Conservation (phyloP, 2,888 invertebrate genomes). For the Busseola fusca region DNA sequence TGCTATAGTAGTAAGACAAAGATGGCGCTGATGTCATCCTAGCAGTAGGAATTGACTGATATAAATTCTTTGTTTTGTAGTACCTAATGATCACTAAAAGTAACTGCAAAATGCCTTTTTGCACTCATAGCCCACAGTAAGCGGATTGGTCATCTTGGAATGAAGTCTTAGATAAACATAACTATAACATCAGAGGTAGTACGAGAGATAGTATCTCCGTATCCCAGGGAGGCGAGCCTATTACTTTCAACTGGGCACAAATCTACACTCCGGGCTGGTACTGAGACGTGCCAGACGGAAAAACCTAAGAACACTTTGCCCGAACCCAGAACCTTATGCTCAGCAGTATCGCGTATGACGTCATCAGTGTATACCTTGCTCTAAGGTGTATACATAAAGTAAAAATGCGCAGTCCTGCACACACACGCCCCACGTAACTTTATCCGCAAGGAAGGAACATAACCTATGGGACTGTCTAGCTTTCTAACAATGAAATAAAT, state of each 20-base stretch:
- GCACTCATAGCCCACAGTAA: conserved; percentile 16
- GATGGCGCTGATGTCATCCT: conserved; percentile 37
- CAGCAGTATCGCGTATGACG: conserved; percentile 1
- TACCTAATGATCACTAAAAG: conserved; percentile 7
- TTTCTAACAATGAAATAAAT: not conserved
- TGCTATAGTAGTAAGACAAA: conserved; percentile 17
- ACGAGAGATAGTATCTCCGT: too few species aligned
- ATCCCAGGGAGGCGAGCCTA: too few species aligned
- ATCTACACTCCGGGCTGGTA: too few species aligned
- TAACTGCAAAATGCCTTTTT: conserved; percentile 4
- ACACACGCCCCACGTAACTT: too few species aligned
- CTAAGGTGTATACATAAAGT: too few species aligned
- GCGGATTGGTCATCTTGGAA: not conserved
- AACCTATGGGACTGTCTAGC: not conserved
- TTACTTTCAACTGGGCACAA: too few species aligned
- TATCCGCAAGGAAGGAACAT: not conserved
- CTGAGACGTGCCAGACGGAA: too few species aligned
- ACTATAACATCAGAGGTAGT: too few species aligned
- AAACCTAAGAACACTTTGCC: too few species aligned
- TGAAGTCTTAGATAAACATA: conserved; percentile 21
- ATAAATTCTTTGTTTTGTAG: conserved; percentile 4
- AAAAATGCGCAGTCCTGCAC: too few species aligned
- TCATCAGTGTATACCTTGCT: conserved; percentile 12
- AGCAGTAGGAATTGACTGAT: conserved; percentile 6
- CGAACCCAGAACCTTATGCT: too few species aligned